Conservation (phyloP, 2,797 vertebrate genomes). For the Hybognathus amarus region DNA sequence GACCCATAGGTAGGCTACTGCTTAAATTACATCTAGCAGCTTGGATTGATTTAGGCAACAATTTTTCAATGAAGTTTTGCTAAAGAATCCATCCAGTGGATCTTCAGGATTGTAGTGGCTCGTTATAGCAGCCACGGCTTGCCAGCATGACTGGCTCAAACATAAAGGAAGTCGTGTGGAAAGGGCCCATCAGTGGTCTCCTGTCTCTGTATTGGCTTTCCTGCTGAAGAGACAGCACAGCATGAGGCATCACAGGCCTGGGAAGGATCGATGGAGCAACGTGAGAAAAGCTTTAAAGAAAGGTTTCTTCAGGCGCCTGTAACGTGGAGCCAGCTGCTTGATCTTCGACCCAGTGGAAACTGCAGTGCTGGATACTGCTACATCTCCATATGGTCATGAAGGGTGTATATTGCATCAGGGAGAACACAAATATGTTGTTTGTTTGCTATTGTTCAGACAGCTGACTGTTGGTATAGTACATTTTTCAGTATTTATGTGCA, state of each 20-base stretch:
- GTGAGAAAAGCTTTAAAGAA: conserved; percentile 58
- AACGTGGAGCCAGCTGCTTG: conserved; percentile 46
- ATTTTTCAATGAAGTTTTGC: not conserved
- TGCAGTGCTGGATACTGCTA: conserved; percentile 1
- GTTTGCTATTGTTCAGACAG: conserved; percentile 35
- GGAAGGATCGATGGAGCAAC: conserved; percentile 61
- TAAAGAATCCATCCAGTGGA: conserved; percentile 23
- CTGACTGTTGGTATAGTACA: conserved; percentile 19
- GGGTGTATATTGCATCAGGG: conserved; percentile 9
- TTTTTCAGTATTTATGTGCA: conserved; percentile 6
- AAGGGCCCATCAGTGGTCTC: conserved; percentile 25
- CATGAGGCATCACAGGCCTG: conserved; percentile 53
- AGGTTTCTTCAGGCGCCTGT: conserved; percentile 44
- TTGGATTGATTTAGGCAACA: conserved; percentile 10
- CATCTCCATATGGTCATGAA: conserved; percentile 25
- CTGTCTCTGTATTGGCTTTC: conserved; percentile 50
- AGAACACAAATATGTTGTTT: conserved; percentile 27
- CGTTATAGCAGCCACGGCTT: not conserved
- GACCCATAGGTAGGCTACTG: not conserved
- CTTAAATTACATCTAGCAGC: not conserved
- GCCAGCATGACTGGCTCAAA: conserved; percentile 23
- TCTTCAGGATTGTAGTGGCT: conserved; percentile 7
- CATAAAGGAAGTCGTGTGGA: conserved; percentile 17
- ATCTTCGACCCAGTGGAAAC: conserved; percentile 39
- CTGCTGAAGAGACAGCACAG: conserved; percentile 53